Base-by-base conservation (phyloP, 1,140 invertebrate genomes). In the Muscidifurax raptorellus region DNA sequence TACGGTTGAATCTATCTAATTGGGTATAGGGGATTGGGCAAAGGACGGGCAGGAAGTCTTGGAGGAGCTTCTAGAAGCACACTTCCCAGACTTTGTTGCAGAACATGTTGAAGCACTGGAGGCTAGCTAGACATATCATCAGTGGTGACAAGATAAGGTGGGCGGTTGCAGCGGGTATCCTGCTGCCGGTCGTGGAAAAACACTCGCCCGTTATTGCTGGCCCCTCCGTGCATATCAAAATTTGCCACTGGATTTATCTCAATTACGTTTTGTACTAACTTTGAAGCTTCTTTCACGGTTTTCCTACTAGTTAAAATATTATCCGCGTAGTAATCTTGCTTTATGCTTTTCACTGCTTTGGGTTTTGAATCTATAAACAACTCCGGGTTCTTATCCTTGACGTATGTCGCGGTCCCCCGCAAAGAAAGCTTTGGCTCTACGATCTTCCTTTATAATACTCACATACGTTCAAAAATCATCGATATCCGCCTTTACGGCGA, bases 321-420 rank as follows among this genome's bases (percentile, higher is more conserved):
- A 18, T 83, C 75, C 75, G 75, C 32, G n/a, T 83, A 83, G 22
- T 27, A 52, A 25, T 78, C 27, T 5, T 25, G n/a, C 32, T 78
- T 64, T 10, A 84, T 80, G 1, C 40, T 32, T 36, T 52, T 36
- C 0, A 13, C 66, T 2, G 77, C 83, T 9, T 64, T 52, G 0
- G 77, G 77, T n/a, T 44, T 32, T 0, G 0, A 22, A 28, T 47
- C 18, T 18, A 0, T 12, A 7, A 74, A 80, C 27, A 10, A 5
- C 6, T 22, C 22, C 1, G 77, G 77, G 66, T 92, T 91, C 12
- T 30, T 66, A 52, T 91, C 86, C 18, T 87, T 84, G 0, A 92
- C 85, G 80, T 83, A 87, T 25, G 89, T 84, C 0, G 90, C 91
- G 10, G 85, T 82, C 81, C 59, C 0, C 82, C 32, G 3, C 30